Base-by-base conservation (phyloP, 2,797 vertebrate genomes). In the Acanthurus lineatus region DNA sequence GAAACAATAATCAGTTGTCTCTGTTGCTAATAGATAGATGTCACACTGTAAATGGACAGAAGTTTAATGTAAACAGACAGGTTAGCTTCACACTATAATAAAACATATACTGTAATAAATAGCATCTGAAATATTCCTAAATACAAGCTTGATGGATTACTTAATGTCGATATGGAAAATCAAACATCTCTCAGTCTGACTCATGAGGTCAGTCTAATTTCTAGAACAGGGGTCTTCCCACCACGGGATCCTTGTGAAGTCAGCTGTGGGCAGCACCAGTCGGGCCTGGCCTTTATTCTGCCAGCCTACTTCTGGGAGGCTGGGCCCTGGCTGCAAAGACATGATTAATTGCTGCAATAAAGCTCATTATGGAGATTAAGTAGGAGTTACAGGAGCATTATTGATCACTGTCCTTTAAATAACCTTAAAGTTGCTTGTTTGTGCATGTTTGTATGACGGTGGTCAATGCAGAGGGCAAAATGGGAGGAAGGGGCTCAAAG, bases 311-410 rank as follows among this genome's bases (percentile, higher is more conserved):
- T 92, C 81, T 78, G 92, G 89, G 89, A 91, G 88, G 85, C 87
- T 76, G 89, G 79, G 88, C 83, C 89, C 82, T 87, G 87, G 91
- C 92, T 91, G 92, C 84, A 86, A 83, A 90, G 81, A 92, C 90
- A 91, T 95, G 94, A 96, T 96, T 95, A 94, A 96, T 96, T 94
- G 91, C 89, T 75, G 90, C 90, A 94, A 95, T 94, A 93, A 94
- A 93, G 93, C 94, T 95, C 94, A 95, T 96, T 95, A 96, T 95
- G 92, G 92, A 95, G 95, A 96, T 96, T 94, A 95, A 95, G 94
- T 86, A 91, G 91, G 93, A 95, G 93, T 95, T 95, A 95, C 91
- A 91, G 94, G 92, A 93, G 90, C 92, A 86, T 91, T 95, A 96
- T 96, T 95, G 95, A 96, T 96, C 92, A 93, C 89, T 92, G 93